phyloP scores from a whole-genome alignment of 2,113 vertebrate species.

The Piaya cayana region DNA sequence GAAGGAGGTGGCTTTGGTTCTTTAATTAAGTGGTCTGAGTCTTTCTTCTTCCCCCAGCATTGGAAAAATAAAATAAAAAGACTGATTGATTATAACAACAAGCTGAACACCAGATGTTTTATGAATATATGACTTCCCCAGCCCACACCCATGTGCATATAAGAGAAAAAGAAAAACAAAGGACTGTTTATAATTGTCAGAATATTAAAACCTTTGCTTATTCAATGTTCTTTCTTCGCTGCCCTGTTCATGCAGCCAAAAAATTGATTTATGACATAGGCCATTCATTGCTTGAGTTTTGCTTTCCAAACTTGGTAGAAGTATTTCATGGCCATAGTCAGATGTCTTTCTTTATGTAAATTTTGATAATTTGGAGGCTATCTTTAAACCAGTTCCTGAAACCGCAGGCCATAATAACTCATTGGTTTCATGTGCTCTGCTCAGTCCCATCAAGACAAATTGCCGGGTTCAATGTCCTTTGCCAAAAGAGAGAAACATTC shows the following conservation, averaged over 20 bases:
- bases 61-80: slow-evolving; percentile 53
- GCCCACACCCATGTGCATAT: not conserved
- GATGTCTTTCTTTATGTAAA: slow-evolving; percentile 72
- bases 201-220: slow-evolving; percentile 72
- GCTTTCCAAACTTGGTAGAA: slow-evolving; percentile 72
- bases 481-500: slow-evolving; percentile 62
- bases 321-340: slow-evolving; percentile 60
- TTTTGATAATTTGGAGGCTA: slow-evolving; percentile 71
- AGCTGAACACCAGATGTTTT: slow-evolving; percentile 62
- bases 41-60: not conserved
- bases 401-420: slow-evolving; percentile 36
- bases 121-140: slow-evolving; percentile 49
- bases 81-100: slow-evolving; percentile 26
- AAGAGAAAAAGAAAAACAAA: slow-evolving; percentile 65
- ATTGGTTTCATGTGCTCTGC: slow-evolving; percentile 23
- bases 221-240: slow-evolving; percentile 60
- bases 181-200: slow-evolving; percentile 70
- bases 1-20: slow-evolving; percentile 6
- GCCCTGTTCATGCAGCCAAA: slow-evolving; percentile 48
- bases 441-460: slow-evolving; percentile 56
- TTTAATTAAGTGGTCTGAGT: not conserved
- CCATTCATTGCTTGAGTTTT: slow-evolving; percentile 67
- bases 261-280: slow-evolving; percentile 65
- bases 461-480: not conserved
- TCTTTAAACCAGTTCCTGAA: slow-evolving; percentile 68